Base-by-base conservation (phyloP, 2,797 vertebrate genomes). In the Tinamus major region DNA sequence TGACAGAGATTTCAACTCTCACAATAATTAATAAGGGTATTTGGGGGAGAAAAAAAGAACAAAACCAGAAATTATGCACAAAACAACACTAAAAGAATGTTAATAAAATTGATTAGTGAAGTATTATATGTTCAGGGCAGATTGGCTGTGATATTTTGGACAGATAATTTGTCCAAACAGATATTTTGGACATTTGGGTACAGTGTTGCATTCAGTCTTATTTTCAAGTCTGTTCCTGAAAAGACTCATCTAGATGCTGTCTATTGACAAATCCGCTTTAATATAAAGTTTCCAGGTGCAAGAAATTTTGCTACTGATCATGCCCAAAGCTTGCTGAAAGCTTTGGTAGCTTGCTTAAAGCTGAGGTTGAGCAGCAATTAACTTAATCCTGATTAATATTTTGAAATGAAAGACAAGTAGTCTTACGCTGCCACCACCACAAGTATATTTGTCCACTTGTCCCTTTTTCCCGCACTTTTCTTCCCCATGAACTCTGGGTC, bases 121-220 rank as follows among this genome's bases (percentile, higher is more conserved):
- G 16, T 61, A 41, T 21, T 58, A 33, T 0, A 41, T 13, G 41
- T 77, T 68, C 24, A 61, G 31, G 16, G 8, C 26, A 51, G 69
- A 64, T 90, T 35, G 65, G 8, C 26, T 51, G 2, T 33, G 37
- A 35, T 0, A 0, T 62, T 91, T 76, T 65, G 27, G 14, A 46
- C 7, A 14, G 48, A 49, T 49, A 49, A 13, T 49, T 49, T 49
- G 21, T 49, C 48, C 48, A 49, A 49, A 49, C 23, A 49, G 37
- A 27, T 0, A 0, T 58, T 91, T 72, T 62, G 24, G 14, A 49
- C 8, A 10, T 77, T 48, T 86, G 11, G 48, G 17, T 63, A 4
- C 46, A 46, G 13, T 23, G 3, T 33, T 80, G 59, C 58, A 71
- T 70, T 77, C 26, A 21, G 14, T 80, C 51, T 8, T 35, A 1